Percentiles rank a stretch among this genome's conserved stretches.
Evolutionary conservation across 2,888 invertebrate species (phyloP).

Genomic region (Tachina lurida): DNA sequence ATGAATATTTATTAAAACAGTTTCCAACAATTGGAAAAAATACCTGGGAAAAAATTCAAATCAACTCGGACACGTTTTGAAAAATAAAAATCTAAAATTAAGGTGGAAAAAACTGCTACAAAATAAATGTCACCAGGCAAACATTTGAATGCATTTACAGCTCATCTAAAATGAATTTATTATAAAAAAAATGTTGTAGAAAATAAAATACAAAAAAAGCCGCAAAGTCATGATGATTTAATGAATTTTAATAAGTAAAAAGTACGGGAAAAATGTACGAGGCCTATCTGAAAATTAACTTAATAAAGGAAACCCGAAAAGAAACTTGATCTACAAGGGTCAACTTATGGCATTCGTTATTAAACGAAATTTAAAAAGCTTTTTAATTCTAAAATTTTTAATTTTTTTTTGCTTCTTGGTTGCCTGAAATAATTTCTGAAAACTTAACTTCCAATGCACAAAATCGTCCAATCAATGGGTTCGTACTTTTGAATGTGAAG

Average conservation of each 20-base stretch:
- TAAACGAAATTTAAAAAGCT: too few relatives aligned
- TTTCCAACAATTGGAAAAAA: conserved; percentile 7
- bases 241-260: conserved; percentile 54
- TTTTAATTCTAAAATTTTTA: too few relatives aligned
- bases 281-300: not conserved
- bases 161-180: not conserved
- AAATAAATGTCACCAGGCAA: conserved; percentile 30
- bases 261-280: not conserved
- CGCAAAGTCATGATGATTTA: conserved; percentile 66
- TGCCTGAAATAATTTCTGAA: too few relatives aligned
- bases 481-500: too few relatives aligned
- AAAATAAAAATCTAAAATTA: conserved; percentile 15
- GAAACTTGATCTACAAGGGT: too few relatives aligned
- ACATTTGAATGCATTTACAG: not conserved
- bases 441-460: too few relatives aligned
- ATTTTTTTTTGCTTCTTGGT: too few relatives aligned
- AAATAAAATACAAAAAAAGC: conserved; percentile 30
- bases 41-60: conserved; percentile 7
- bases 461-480: too few relatives aligned
- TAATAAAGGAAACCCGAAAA: not conserved
- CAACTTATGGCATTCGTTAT: too few relatives aligned
- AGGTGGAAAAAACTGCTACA: conserved; percentile 11
- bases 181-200: not conserved
- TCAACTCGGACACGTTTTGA: conserved; percentile 22
- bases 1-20: conserved; percentile 32